Evolutionary conservation across 1,140 invertebrate genomes (phyloP), one percentile per base, ranked within the genome.

Genomic region (Lepidostoma basale): DNA sequence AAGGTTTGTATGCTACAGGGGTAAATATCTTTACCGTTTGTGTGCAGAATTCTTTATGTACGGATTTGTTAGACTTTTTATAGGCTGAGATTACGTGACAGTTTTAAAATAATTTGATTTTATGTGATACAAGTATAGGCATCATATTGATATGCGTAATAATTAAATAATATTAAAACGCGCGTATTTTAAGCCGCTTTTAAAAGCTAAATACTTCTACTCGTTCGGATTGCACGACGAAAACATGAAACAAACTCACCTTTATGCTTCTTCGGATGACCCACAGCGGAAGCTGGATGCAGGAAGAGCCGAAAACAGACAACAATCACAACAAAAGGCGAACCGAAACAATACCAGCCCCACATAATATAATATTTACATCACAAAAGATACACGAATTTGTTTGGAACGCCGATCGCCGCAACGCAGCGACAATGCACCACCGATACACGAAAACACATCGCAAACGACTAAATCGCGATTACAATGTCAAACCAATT

Each of bases 321-420:
- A 42, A 60, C 2, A 42, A 60, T 60, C 56, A 40, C 56, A 60
- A 60, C 16, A 60, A 40, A 60, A 26, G 10, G 10, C 22, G 25
- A 14, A 56, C 36, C 18, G 56, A 42, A 42, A 60, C 56, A 60
- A 42, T 60, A 39, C 40, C 56, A 60, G 56, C 39, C 39, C 56
- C 36, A 40, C 56, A 60, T 60, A 56, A 56, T 56, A 60, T 60
- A 25, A 40, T 60, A 60, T 40, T 40, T 40, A 60, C 56, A 60
- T 60, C 56, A 60, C 56, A 40, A 60, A 60, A 60, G 36, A 22
- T 25, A 20, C 39, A n/a, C 20, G 20, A 59, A 59, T 23, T 5
- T 23, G 22, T 42, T 45, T 42, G 10, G 42, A 59, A 40, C 14
- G 3, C 42, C 18, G n/a, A n/a, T 45, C 22, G 33, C 14, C 39